Evolutionary conservation across 2,888 invertebrate species (phyloP).

Genomic region (Antitype chi): DNA sequence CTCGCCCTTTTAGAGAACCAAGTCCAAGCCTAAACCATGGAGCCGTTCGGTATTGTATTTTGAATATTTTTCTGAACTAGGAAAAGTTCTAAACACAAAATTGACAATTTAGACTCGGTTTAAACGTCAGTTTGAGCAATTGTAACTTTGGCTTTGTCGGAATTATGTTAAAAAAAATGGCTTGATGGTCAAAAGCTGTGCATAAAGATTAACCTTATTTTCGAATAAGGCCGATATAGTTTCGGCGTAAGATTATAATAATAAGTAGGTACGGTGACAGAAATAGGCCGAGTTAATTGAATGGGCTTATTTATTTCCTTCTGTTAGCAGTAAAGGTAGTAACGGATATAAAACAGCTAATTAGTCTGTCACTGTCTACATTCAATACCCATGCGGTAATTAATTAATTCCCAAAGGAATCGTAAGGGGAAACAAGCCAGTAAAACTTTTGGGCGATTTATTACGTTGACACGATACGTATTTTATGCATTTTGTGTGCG

Average conservation of each 20-base stretch:
- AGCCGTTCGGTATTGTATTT: too few relatives aligned
- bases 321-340: background rate
- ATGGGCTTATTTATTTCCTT: background rate
- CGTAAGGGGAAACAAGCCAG: constrained; percentile 16
- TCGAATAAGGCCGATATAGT: background rate
- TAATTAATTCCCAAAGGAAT: constrained; percentile 21
- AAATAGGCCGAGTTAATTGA: background rate
- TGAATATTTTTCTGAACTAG: background rate
- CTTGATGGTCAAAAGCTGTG: background rate
- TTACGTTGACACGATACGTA: constrained; percentile 24
- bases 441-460: constrained; percentile 30
- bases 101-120: background rate
- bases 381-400: constrained; percentile 19
- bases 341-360: constrained; percentile 11
- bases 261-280: background rate
- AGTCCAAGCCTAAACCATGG: too few relatives aligned
- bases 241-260: background rate
- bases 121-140: background rate
- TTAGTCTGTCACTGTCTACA: constrained; percentile 1
- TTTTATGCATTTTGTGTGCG: constrained; percentile 28
- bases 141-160: background rate
- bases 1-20: too few relatives aligned
- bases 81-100: background rate
- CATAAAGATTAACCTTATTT: background rate
- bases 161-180: background rate